Evolutionary conservation across 30 jellyfish, hydroid and myxozoan genomes (phyloP), one percentile per base, ranked within the genome.

Genomic region (Aurelia aurita complex sp. Pacific): DNA sequence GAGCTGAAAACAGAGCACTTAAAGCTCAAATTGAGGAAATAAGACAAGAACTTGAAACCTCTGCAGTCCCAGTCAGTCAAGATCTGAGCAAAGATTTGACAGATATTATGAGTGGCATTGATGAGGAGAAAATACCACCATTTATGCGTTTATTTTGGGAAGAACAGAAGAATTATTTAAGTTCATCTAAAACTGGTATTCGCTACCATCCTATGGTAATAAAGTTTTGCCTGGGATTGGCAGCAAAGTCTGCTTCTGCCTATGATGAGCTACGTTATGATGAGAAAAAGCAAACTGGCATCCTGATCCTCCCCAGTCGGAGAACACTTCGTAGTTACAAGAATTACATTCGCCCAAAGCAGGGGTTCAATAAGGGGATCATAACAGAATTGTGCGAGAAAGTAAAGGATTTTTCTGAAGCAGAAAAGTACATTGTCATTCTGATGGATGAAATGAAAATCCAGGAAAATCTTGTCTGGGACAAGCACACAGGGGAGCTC

Each of bases 111-210:
- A 11, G 74, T 29, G 51, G 51, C 16, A 68, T 62, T 74, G 67
- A 78, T 52, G 54, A 53, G 50, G 76, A 61, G 17, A 19, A 64
- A 38, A 64, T 82, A 3, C 85, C 97, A 3, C 96, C 97, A n/a
- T 89, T 89, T 62, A 76, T 89, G 97, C 64, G 74, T 40, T 57
- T 89, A 35, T 89, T 89, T 66, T 90, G 97, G 97, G 88, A 74
- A 64, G 83, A 83, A 42, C 73, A 63, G 38, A 9, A 63, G 73
- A 63, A 63, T 63, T 63, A 63, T 63, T 32, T 63, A 63, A 77
- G 79, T 40, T 11, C 64, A 46, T 77, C 83, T 62, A 57, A 57
- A 53, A 77, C 78, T 59, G 76, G 76, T 17, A 18, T 32, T 43
- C 40, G 83, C 13, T 77, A 77, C 76, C 79, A 77, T 59, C 87